A percentile compares a stretch with the other conserved stretches of the same genome.
Conservation (phyloP, 1,140 invertebrate genomes). For the Caerostris extrusa region DNA sequence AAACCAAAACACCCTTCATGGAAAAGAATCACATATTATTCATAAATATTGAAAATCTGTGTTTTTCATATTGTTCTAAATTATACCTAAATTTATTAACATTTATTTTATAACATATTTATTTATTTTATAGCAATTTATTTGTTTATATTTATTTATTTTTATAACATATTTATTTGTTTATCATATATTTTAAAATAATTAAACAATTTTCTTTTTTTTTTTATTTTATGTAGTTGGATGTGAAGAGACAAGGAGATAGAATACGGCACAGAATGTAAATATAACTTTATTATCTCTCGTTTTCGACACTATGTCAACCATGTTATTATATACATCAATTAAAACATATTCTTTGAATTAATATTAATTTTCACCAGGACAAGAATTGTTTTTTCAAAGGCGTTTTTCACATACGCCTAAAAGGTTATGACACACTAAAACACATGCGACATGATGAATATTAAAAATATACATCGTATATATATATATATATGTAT, state of each 20-base stretch:
- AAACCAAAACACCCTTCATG: too few species aligned
- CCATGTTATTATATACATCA: constrained; percentile 75
- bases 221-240: too few species aligned
- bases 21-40: too few species aligned
- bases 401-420: constrained; percentile 49
- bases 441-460: constrained; percentile 75
- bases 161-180: too few species aligned
- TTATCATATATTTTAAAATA: too few species aligned
- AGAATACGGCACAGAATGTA: constrained; percentile 57
- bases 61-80: too few species aligned
- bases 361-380: constrained; percentile 69
- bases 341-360: constrained; percentile 71
- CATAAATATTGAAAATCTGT: too few species aligned
- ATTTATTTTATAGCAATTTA: too few species aligned
- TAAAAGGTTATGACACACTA: constrained; percentile 74
- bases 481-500: constrained; percentile 75
- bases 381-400: constrained; percentile 70
- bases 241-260: neutral
- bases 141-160: too few species aligned
- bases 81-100: too few species aligned
- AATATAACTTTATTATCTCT: constrained; percentile 78
- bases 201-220: too few species aligned
- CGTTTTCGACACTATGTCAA: constrained; percentile 73
- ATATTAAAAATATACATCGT: constrained; percentile 77
- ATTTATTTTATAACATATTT: too few species aligned